A percentile compares a stretch with the other conserved stretches of the same genome.
phyloP scores from a whole-genome alignment of 2,888 invertebrate species.

The Callinectes sapidus region DNA sequence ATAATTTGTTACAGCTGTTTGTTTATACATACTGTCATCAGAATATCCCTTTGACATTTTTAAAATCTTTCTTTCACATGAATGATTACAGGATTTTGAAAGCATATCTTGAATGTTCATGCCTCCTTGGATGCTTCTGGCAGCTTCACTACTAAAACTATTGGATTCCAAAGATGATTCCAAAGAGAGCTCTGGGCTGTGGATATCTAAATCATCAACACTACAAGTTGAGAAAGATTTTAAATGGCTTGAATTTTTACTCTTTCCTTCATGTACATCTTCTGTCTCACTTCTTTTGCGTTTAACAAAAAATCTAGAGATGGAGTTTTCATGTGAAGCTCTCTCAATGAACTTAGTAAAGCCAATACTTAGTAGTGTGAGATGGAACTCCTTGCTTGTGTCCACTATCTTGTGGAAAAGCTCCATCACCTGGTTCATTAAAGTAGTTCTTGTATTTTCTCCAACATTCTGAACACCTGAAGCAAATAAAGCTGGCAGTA shows the following conservation, averaged over 20 bases:
- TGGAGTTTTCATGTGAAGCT: conserved; percentile 32
- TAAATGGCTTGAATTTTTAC: neutral
- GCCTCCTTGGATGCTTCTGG: neutral
- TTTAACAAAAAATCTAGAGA: conserved; percentile 59
- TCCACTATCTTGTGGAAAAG: conserved; percentile 74
- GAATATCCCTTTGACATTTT: neutral
- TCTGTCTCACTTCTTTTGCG: conserved; percentile 43
- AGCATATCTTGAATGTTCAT: neutral
- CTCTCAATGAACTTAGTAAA: conserved; percentile 87
- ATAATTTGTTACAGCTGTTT: neutral
- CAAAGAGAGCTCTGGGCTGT: neutral
- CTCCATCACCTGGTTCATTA: conserved; percentile 72
- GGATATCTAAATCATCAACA: neutral
- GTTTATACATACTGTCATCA: neutral
- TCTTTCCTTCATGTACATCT: conserved; percentile 75
- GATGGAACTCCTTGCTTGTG: conserved; percentile 82
- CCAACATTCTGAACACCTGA: conserved; percentile 77
- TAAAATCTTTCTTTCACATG: neutral
- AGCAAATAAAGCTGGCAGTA: conserved; percentile 82
- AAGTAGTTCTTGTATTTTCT: conserved; percentile 75
- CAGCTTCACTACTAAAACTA: neutral
- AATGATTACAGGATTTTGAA: neutral
- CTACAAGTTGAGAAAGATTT: neutral
- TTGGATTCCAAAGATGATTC: neutral
- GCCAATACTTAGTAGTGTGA: conserved; percentile 87